Evolutionary conservation across 2,113 vertebrate species (phyloP), one percentile per base, ranked within the genome.

Genomic region (Oplegnathus fasciatus): DNA sequence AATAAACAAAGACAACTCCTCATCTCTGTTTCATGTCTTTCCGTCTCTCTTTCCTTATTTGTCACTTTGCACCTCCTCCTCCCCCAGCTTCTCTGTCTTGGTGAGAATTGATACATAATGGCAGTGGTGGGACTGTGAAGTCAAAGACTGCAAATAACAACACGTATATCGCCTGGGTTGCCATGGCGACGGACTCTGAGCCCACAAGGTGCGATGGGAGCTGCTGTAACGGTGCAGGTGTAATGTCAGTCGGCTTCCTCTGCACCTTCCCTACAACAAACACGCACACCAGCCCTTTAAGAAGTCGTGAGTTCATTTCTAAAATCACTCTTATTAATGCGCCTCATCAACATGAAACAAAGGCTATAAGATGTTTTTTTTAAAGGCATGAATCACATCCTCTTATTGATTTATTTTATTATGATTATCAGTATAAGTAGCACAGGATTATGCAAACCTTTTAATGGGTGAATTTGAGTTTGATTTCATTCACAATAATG

Each of bases 71-170:
- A 4, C 83, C 58, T 78, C 64, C 68, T 58, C 67, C 52, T 52
- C 84, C 52, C 20, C 28, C 34, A 3, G 61, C 64, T 30, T n/a
- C 69, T 80, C 73, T 46, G 4, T 57, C 55, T 60, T 7, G 62
- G 60, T 78, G 85, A 76, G 82, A 89, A 46, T 60, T 85, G 69
- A 83, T 83, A 70, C 68, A 40, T 80, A 65, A 86, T 67, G 80
- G 85, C 75, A 64, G 71, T 42, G 62, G 65, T 74, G 70, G 57
- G 75, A 79, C 83, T 80, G 80, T 80, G 82, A 91, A 89, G 85
- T 89, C 69, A 62, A 69, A 86, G 78, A 60, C 89, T 72, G 84
- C 84, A 84, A 84, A 91, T 80, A 90, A 84, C 61, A 26, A 86
- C 86, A 57, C 9, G 17, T 42, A 77, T 73, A 20, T 60, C n/a